Evolutionary conservation across 2,888 invertebrate genomes (phyloP), one percentile per base, ranked within the genome.

Genomic region (Chalcosyrphus nemorum): DNA sequence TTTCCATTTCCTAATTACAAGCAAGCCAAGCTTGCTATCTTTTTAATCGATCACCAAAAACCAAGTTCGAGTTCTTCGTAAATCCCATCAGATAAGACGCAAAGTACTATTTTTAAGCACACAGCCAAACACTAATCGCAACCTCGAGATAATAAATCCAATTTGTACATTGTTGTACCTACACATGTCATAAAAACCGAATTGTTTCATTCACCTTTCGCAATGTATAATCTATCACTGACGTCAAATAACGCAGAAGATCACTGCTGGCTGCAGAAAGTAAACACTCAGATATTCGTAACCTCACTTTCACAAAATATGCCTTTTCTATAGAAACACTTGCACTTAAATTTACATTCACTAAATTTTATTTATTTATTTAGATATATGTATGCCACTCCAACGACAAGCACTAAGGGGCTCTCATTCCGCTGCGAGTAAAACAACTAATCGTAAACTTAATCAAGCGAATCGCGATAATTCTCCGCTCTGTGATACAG

Each of bases 41-140:
- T n/a, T 52, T 21, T 35, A 35, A 56, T 56, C 19, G 35, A 56
- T 21, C 56, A 6, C 32, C n/a, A n/a, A 11, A 2, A 38, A 35
- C 21, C 56, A 19, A 35, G 19, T n/a, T 4, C 56, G 35, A 19
- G n/a, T 17, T n/a, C n/a, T 6, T 2, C 15, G 15, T 45, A 56
- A 21, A 35, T 21, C 56, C 35, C 19, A 56, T 56, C 32, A 56
- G 56, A 56, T 52, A 52, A 29, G 27, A 50, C 24, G 27, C 21
- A 54, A 17, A 13, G n/a, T 19, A 54, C 11, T 35, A 17, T n/a
- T 17, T 56, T 56, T 19, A 0, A 56, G n/a, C 19, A 24, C 0
- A 15, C n/a, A 5, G 3, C 2, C n/a, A 32, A 2, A 56, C 7
- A 35, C 11, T 32, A 54, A 56, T 52, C 50, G 6, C 11, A 56